Conservation (phyloP, 2,113 vertebrate genomes). For the Platanista minor region DNA sequence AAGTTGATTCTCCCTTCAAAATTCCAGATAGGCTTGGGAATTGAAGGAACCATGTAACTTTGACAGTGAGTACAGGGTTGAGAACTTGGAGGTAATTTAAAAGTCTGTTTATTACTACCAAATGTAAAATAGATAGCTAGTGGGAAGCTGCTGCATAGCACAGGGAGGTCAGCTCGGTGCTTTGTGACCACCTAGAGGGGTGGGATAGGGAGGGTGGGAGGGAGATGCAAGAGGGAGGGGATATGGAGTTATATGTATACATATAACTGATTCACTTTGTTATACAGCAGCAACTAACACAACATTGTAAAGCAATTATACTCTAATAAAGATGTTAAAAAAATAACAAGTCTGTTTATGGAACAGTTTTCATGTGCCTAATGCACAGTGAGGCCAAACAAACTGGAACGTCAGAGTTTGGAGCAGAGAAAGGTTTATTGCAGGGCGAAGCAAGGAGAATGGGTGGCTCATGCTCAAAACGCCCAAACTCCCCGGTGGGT, state of each 20-base stretch:
- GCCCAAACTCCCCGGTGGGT: neutral
- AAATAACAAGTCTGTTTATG: neutral
- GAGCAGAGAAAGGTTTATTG: neutral
- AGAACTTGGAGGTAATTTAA: neutral
- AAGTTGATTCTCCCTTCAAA: neutral
- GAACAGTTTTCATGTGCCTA: neutral
- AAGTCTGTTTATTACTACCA: neutral
- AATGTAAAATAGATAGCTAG: too few relatives aligned
- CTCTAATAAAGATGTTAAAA: too few relatives aligned
- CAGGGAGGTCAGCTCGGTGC: too few relatives aligned
- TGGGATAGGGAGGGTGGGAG: too few relatives aligned
- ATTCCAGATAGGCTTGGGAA: neutral
- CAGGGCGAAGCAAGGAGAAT: neutral
- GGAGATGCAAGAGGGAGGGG: too few relatives aligned
- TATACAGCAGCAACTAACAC: too few relatives aligned
- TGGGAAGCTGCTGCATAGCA: too few relatives aligned
- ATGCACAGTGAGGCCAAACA: neutral
- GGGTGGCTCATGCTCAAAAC: neutral
- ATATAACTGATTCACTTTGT: too few relatives aligned
- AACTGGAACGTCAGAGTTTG: neutral
- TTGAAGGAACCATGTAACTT: neutral
- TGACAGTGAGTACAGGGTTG: neutral
- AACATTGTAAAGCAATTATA: too few relatives aligned
- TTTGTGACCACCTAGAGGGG: too few relatives aligned
- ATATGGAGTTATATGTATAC: too few relatives aligned